Conservation (phyloP, 2,888 invertebrate genomes). For the Leptinotarsa peninsularis region DNA sequence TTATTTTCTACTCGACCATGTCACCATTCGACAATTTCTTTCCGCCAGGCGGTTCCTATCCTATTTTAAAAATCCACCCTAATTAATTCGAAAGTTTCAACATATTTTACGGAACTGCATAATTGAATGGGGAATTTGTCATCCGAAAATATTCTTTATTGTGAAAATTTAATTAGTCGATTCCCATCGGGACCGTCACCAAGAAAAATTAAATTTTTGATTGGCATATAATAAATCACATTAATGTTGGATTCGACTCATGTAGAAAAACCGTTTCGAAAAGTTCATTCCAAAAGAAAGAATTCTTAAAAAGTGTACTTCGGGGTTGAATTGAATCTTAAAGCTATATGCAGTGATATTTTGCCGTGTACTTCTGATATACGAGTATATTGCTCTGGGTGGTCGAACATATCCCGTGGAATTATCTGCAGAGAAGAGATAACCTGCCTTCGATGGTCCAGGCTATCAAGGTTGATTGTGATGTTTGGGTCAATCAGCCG, state of each 20-base stretch:
- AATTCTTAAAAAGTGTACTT: too few relatives aligned
- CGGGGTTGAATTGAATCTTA: too few relatives aligned
- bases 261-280: too few relatives aligned
- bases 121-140: slow-evolving; percentile 23
- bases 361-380: too few relatives aligned
- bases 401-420: too few relatives aligned
- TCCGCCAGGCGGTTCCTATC: slow-evolving; percentile 15
- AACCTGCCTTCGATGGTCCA: too few relatives aligned
- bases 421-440: too few relatives aligned
- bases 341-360: too few relatives aligned
- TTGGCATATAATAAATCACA: not conserved
- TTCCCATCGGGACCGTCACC: slow-evolving; percentile 1
- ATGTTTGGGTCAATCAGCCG: too few relatives aligned
- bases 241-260: not conserved
- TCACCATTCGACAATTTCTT: slow-evolving; percentile 20
- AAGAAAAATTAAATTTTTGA: not conserved
- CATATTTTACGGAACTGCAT: slow-evolving; percentile 27
- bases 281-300: too few relatives aligned
- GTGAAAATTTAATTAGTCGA: slow-evolving; percentile 21
- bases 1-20: slow-evolving; percentile 1
- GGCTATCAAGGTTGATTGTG: too few relatives aligned
- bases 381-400: too few relatives aligned
- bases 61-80: slow-evolving; percentile 19
- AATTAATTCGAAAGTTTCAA: slow-evolving; percentile 26
- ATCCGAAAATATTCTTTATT: slow-evolving; percentile 19